phyloP scores from a whole-genome alignment of 2,888 invertebrate genomes.

The Drosophila neotestacea region DNA sequence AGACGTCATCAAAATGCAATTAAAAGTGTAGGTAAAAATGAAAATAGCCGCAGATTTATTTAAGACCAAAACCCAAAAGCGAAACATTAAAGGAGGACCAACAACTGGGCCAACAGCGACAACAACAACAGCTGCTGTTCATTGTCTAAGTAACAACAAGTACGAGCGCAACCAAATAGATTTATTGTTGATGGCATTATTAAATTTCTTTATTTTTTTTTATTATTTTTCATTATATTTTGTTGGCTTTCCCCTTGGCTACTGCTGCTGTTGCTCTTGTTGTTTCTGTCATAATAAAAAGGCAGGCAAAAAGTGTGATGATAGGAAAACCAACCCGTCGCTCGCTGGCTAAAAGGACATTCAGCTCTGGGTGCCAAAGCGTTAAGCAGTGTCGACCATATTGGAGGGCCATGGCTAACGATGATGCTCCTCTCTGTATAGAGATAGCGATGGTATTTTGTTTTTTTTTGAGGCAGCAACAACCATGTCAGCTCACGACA shows the following conservation, averaged over 20 bases:
- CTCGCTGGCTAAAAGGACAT: conserved; percentile 6
- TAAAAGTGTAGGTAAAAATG: conserved; percentile 77
- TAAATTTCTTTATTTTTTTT: conserved; percentile 66
- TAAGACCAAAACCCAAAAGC: conserved; percentile 52
- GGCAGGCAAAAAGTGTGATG: conserved; percentile 49
- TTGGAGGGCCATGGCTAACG: conserved; percentile 50
- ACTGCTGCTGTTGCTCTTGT: conserved; percentile 43
- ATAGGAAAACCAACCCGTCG: conserved; percentile 30
- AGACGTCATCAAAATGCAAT: conserved; percentile 81
- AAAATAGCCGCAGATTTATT: conserved; percentile 77
- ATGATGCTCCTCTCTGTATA: conserved; percentile 26
- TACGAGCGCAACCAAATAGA: conserved; percentile 65
- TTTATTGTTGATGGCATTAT: conserved; percentile 82
- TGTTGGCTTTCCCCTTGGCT: conserved; percentile 9
- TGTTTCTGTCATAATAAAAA: conserved; percentile 58
- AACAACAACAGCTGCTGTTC: conserved; percentile 36
- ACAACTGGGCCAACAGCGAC: neutral
- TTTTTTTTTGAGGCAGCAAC: conserved; percentile 20
- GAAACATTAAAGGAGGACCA: conserved; percentile 35
- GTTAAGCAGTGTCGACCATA: conserved; percentile 55
- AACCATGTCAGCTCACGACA: conserved; percentile 69
- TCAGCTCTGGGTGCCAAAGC: conserved; percentile 52
- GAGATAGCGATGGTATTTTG: neutral
- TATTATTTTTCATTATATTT: conserved; percentile 36
- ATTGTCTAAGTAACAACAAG: conserved; percentile 56